Evolutionary conservation across 2,797 vertebrate species (phyloP), one percentile per base, ranked within the genome.

Genomic region (Gambusia yucatana): DNA sequence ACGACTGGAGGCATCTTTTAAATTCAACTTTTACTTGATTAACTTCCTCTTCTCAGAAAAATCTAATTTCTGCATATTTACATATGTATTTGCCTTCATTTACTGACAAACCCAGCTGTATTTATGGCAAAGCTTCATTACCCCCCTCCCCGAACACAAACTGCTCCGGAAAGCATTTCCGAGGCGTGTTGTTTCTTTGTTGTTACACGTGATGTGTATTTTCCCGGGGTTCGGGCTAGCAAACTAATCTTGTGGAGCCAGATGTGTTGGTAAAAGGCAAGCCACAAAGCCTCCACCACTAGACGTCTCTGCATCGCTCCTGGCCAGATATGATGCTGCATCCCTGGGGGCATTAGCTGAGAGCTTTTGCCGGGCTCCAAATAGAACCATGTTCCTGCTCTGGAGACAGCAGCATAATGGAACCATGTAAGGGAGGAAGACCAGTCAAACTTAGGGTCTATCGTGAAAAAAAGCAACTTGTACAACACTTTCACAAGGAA

Each of bases 241-340:
- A 73, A 85, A 89, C 89, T 94, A 95, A 95, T 95, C 94, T 94
- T 91, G 82, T 82, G 79, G 80, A 92, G 91, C 92, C 94, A 95
- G 94, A 94, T 94, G 93, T 91, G 92, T 87, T 90, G 87, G 92
- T 93, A 93, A 93, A 94, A 92, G 87, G 88, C 88, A 80, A 89
- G 90, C 90, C 90, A 93, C 93, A 94, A 93, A 94, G 93, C 92
- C 89, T 92, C 89, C 84, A 92, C 92, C 91, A 92, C 92, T 93
- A 90, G 91, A 92, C 91, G 91, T 94, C 91, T 93, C 92, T 90
- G 93, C 93, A 93, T 93, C 79, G 90, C 94, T 94, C 86, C 90
- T 92, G 92, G 92, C 91, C 93, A 93, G 94, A 94, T 93, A 93
- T 93, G 93, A 92, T 91, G 92, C 91, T 87, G 87, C 90, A 82